Percentiles rank a stretch among this genome's conserved stretches.
phyloP scores from a whole-genome alignment of 2,113 vertebrate genomes.

The Albula goreensis region DNA sequence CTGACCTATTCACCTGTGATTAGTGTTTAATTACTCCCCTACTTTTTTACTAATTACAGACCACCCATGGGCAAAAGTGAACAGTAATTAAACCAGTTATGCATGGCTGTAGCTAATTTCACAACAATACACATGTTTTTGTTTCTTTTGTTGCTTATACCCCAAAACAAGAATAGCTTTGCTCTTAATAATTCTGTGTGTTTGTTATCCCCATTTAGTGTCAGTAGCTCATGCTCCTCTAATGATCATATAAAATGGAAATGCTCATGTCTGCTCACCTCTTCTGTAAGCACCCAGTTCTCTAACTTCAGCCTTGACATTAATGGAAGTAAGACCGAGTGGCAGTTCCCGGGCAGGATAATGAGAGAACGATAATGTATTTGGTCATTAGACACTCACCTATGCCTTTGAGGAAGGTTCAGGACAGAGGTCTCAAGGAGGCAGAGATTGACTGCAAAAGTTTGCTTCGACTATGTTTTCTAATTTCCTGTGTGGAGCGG shows the following conservation, averaged over 20 bases:
- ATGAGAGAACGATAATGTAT: background rate
- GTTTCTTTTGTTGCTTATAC: background rate
- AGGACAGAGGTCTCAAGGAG: background rate
- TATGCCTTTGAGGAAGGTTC: background rate
- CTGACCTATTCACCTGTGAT: slow-evolving; percentile 12
- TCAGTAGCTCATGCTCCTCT: background rate
- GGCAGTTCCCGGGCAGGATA: background rate
- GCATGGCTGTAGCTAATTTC: background rate
- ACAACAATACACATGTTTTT: background rate
- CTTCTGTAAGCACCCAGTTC: background rate
- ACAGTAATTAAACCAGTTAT: background rate
- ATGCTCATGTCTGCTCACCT: background rate
- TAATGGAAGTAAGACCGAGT: background rate
- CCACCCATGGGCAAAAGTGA: background rate
- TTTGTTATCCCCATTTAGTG: background rate
- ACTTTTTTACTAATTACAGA: slow-evolving; percentile 17
- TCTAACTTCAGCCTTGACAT: background rate
- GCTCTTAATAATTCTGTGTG: background rate
- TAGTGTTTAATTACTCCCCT: slow-evolving; percentile 12
- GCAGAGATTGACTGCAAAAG: background rate
- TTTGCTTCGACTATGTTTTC: background rate
- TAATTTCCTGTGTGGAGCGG: too few relatives aligned
- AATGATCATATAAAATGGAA: background rate
- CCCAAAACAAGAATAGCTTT: background rate
- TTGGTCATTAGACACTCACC: background rate